Percentiles rank a stretch among this genome's conserved stretches.
Evolutionary conservation across 2,113 vertebrate genomes (phyloP).

Genomic region (Chlamydotis undulata): DNA sequence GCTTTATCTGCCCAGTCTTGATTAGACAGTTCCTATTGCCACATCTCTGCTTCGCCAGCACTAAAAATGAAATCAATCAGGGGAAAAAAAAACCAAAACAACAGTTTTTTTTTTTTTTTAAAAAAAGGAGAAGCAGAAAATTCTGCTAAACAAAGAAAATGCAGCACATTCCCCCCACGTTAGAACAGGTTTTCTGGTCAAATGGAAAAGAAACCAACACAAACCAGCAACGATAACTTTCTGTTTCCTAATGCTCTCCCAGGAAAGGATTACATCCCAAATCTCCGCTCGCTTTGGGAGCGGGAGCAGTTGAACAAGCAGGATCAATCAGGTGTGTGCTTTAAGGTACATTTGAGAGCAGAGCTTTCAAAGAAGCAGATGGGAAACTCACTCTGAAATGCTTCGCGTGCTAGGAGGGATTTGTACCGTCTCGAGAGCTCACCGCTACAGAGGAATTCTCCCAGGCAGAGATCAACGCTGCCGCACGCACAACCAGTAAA

Average conservation of each 20-base stretch:
- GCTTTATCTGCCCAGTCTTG: not conserved
- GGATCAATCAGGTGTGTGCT: not conserved
- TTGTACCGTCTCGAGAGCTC: not conserved
- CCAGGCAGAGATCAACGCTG: not conserved
- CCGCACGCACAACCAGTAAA: not conserved
- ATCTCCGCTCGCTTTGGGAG: not conserved
- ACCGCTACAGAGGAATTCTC: not conserved
- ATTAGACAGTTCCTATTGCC: not conserved
- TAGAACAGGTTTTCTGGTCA: not conserved
- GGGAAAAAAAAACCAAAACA: not conserved
- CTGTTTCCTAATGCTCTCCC: not conserved
- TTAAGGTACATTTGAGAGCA: not conserved
- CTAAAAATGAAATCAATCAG: not conserved
- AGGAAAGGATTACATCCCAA: constrained; percentile 14
- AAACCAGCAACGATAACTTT: not conserved
- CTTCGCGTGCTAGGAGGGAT: not conserved
- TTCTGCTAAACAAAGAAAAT: not conserved
- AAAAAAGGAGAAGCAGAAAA: not conserved
- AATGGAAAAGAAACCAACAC: not conserved
- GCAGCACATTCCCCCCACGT: not conserved
- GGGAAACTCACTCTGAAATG: not conserved
- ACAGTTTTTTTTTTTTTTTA: too few species aligned
- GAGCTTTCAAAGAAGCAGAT: not conserved
- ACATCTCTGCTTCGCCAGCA: not conserved
- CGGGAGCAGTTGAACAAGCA: not conserved